These are phyloP conservation scores for Macquaria australasica DNA, from an alignment of 2,113 vertebrate species.

Conservation along the genomic window DNA sequence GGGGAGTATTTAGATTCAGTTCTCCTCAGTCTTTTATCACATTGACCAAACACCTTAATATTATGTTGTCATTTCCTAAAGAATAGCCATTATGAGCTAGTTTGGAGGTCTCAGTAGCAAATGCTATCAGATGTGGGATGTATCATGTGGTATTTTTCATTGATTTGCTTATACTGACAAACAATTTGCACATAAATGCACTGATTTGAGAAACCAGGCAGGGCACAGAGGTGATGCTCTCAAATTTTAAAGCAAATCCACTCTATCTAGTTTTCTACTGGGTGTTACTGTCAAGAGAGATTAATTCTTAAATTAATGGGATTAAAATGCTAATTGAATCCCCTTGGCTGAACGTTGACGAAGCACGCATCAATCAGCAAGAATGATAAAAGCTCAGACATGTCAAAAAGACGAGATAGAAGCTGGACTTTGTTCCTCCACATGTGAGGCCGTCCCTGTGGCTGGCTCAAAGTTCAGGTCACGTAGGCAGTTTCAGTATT, in stretches of 20 bases:
- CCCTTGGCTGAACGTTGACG: neutral
- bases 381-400: conserved; percentile 35
- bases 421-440: conserved; percentile 80
- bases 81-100: neutral
- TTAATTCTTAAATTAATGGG: neutral
- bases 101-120: neutral
- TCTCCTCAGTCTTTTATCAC: neutral
- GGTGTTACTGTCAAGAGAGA: neutral
- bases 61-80: neutral
- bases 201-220: neutral
- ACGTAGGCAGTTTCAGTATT: conserved; percentile 36
- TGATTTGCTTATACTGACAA: neutral
- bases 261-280: neutral
- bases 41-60: neutral
- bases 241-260: neutral
- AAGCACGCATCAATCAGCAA: conserved; percentile 23
- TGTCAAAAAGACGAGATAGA: conserved; percentile 64
- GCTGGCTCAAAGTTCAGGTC: conserved; percentile 78
- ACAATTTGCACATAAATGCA: neutral
- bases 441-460: conserved; percentile 58
- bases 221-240: neutral
- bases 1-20: neutral
- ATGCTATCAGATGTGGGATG: neutral
- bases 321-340: conserved; percentile 30
- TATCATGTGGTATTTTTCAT: neutral